Percentiles rank a stretch among this genome's conserved stretches.
phyloP scores from a whole-genome alignment of 2,888 invertebrate species.

The Boloria selene region DNA sequence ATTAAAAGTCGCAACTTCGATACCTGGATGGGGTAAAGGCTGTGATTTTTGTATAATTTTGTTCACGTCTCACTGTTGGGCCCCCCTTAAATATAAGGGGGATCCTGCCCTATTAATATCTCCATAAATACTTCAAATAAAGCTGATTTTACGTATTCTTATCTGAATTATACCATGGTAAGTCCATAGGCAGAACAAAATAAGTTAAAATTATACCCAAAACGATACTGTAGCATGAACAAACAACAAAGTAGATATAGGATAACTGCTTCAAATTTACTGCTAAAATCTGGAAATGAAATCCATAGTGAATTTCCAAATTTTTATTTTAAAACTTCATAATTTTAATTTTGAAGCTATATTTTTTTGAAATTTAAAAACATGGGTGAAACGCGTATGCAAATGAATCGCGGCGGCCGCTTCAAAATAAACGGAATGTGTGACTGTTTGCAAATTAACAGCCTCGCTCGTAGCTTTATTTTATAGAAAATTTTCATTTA shows the following conservation, averaged over 20 bases:
- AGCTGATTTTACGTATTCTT: too few relatives aligned
- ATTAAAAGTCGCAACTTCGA: too few relatives aligned
- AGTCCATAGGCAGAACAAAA: too few relatives aligned
- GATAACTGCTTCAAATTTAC: not conserved
- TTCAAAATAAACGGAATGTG: slow-evolving; percentile 33
- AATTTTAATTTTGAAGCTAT: not conserved
- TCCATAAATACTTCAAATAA: too few relatives aligned
- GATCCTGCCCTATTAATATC: too few relatives aligned
- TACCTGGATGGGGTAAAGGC: too few relatives aligned
- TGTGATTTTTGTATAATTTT: too few relatives aligned
- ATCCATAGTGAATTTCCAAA: not conserved
- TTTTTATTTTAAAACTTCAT: slow-evolving; percentile 11
- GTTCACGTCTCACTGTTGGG: too few relatives aligned
- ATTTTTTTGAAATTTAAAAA: slow-evolving; percentile 13
- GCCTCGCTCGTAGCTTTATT: slow-evolving; percentile 22
- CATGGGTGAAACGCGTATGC: slow-evolving; percentile 45
- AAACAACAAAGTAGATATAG: not conserved
- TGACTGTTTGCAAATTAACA: slow-evolving; percentile 37
- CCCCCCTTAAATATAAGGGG: too few relatives aligned
- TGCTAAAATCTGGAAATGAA: not conserved
- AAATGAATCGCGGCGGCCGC: slow-evolving; percentile 47
- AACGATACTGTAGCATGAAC: not conserved
- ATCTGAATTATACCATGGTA: too few relatives aligned
- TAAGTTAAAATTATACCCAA: too few relatives aligned
- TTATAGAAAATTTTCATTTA: slow-evolving; percentile 24